Evolutionary conservation across 2,113 vertebrate species (phyloP).

Genomic region (Donacobius atricapilla): DNA sequence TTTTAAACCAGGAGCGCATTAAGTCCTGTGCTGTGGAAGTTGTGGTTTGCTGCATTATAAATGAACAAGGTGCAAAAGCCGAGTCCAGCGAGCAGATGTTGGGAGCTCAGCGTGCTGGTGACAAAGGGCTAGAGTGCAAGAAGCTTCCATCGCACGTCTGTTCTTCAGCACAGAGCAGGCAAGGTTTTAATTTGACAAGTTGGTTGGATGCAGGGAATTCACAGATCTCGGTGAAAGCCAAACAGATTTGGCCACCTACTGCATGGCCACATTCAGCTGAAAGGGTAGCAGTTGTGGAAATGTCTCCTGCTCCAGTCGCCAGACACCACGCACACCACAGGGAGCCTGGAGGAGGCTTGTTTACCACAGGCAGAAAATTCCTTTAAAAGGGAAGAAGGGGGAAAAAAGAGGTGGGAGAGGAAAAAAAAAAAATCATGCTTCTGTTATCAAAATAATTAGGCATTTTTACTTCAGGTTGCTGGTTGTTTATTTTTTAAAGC

Average conservation of each 20-base stretch:
- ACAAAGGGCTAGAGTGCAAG: slow-evolving; percentile 66
- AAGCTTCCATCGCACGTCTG: slow-evolving; percentile 49
- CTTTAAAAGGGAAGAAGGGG: neutral
- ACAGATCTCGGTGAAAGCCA: slow-evolving; percentile 59
- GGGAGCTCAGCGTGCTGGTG: slow-evolving; percentile 45
- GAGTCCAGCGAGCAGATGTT: slow-evolving; percentile 65
- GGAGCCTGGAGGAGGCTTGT: neutral
- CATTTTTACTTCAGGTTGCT: slow-evolving; percentile 25
- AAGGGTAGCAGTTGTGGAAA: slow-evolving; percentile 60
- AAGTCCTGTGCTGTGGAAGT: neutral
- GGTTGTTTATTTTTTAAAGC: slow-evolving; percentile 13
- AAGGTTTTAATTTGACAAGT: slow-evolving; percentile 70
- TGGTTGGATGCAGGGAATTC: slow-evolving; percentile 70
- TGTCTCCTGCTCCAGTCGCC: neutral
- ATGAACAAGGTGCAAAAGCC: slow-evolving; percentile 51
- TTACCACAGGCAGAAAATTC: neutral
- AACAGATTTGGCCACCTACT: slow-evolving; percentile 63
- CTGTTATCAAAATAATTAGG: slow-evolving; percentile 9
- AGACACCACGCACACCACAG: neutral
- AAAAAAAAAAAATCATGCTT: neutral
- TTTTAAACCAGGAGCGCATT: neutral
- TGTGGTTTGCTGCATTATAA: slow-evolving; percentile 44
- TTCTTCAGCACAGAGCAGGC: slow-evolving; percentile 15
- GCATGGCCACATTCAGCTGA: slow-evolving; percentile 47
- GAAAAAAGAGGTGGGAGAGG: neutral